These are phyloP conservation scores for Ashinkailepas kermadecensis DNA, from an alignment of 2,888 invertebrate species.

Conservation along the genomic window DNA sequence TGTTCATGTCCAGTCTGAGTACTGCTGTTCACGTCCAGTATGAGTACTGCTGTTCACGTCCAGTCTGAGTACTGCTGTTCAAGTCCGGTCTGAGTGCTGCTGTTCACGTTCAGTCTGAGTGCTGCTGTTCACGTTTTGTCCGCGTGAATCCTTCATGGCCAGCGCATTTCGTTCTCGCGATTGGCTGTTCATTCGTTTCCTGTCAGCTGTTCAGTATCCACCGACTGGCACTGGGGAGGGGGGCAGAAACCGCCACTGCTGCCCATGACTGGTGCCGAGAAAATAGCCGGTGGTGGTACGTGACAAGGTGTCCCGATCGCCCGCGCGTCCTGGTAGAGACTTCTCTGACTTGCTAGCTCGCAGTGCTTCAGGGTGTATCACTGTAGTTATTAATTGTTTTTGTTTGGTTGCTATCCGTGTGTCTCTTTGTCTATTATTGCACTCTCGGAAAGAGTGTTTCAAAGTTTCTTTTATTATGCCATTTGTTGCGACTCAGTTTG, in stretches of 20 bases:
- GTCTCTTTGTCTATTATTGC: neutral
- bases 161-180: too few relatives aligned
- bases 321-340: neutral
- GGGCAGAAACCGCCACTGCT: too few relatives aligned
- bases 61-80: neutral
- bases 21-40: neutral
- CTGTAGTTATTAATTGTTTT: neutral
- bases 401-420: neutral
- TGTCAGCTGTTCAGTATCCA: neutral
- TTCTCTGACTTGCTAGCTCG: neutral
- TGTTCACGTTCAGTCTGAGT: slow-evolving; percentile 1
- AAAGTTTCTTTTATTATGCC: neutral
- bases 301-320: neutral
- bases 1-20: neutral
- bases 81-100: neutral
- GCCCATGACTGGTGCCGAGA: too few relatives aligned
- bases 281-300: too few relatives aligned
- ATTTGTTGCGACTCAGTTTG: neutral
- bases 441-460: neutral
- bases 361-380: too few relatives aligned
- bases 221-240: neutral
- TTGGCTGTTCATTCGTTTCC: too few relatives aligned
- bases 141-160: too few relatives aligned
- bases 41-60: neutral
- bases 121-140: too few relatives aligned